Conservation (phyloP, 2,888 invertebrate genomes). For the Sepioteuthis lessoniana region DNA sequence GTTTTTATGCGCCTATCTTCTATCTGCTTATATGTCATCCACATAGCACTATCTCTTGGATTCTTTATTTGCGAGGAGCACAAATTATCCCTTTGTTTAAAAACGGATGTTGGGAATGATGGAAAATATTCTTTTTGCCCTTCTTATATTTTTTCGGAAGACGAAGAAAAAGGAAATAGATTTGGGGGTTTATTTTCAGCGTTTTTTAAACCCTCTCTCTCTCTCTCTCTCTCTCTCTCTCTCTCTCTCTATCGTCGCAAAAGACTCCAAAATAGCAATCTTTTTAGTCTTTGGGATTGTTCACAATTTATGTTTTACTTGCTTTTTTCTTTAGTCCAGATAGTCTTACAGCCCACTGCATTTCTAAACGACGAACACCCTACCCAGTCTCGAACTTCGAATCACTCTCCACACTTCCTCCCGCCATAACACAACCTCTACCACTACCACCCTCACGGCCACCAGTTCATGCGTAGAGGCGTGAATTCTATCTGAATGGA, state of each 20-base stretch:
- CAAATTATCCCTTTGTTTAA: too few species aligned
- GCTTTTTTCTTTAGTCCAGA: not conserved
- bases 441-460: not conserved
- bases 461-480: not conserved
- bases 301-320: not conserved
- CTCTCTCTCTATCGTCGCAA: not conserved
- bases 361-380: not conserved
- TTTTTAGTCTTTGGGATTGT: not conserved
- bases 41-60: too few species aligned
- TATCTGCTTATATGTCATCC: too few species aligned
- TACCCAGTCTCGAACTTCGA: not conserved
- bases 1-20: too few species aligned
- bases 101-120: too few species aligned
- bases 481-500: conserved; percentile 7
- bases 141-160: too few species aligned
- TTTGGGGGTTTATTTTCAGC: too few species aligned
- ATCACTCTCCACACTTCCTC: not conserved
- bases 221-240: too few species aligned
- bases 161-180: too few species aligned
- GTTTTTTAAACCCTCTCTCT: too few species aligned
- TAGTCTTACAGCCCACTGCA: not conserved
- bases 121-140: too few species aligned
- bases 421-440: not conserved
- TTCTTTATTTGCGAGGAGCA: too few species aligned
- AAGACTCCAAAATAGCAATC: not conserved